A percentile compares a stretch with the other conserved stretches of the same genome.
Evolutionary conservation across 2,888 invertebrate genomes (phyloP).

Genomic region (Blastobasis adustella): DNA sequence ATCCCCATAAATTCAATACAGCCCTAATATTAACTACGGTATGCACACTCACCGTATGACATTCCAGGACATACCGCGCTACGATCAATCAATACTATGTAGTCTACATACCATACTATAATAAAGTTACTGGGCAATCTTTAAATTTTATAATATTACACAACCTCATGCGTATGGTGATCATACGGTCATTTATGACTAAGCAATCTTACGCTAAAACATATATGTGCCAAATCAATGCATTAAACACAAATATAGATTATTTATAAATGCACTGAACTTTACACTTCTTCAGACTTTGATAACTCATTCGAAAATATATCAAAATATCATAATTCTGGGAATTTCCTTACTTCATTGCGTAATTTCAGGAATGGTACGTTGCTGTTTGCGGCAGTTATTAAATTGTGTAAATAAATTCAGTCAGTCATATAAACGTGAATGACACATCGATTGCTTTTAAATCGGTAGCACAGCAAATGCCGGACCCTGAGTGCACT

Average conservation of each 20-base stretch:
- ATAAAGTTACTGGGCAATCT: conserved; percentile 2
- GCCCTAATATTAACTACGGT: neutral
- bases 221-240: conserved; percentile 31
- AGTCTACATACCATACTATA: too few species aligned
- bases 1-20: neutral
- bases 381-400: too few species aligned
- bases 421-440: conserved; percentile 2
- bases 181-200: conserved; percentile 40
- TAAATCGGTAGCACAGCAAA: too few species aligned
- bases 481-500: conserved; percentile 2
- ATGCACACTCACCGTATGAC: too few species aligned
- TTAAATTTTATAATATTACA: conserved; percentile 41
- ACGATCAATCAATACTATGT: too few species aligned
- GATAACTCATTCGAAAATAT: conserved; percentile 19
- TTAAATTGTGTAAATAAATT: conserved; percentile 15
- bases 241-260: conserved; percentile 23
- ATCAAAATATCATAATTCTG: neutral
- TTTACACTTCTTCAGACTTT: conserved; percentile 25
- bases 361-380: too few species aligned
- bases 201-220: conserved; percentile 44
- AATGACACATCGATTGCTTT: too few species aligned
- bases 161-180: conserved; percentile 59
- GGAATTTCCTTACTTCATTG: conserved; percentile 10
- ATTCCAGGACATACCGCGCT: too few species aligned
- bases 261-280: conserved; percentile 28